Evolutionary conservation across 2,113 vertebrate genomes (phyloP), one percentile per base, ranked within the genome.

Genomic region (Eidolon helvum): DNA sequence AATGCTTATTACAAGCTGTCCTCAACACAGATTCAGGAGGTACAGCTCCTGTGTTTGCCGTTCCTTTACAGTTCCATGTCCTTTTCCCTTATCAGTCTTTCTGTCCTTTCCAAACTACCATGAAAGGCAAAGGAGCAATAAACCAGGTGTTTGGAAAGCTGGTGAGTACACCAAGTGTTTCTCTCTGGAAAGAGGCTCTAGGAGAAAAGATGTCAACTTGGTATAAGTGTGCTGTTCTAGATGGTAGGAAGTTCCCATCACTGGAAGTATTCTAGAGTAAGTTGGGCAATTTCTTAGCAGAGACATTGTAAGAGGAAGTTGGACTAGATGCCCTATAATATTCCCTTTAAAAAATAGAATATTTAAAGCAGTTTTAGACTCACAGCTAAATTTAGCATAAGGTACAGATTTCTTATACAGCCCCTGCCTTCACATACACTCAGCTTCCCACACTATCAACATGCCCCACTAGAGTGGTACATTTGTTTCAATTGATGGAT

Each of bases 311-410:
- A 74, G 48, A 87, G 4, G 16, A 24, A 80, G 57, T 15, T 68
- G 35, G 53, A 88, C 43, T 22, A 68, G 10, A 91, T 72, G 69
- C 16, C 14, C n/a, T 77, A 15, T 50, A 50, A 50, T 26, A 79
- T 15, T 22, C 53, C 53, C 26, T 38, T 38, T 5, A 50, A 50
- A 72, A 71, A 71, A 66, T 22, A 66, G 21, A n/a, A 10, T 18
- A 85, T 48, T 33, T 19, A 80, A 16, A 82, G n/a, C 15, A 77
- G 38, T 66, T 95, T 89, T 75, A 92, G 40, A 26, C 63, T 92
- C 78, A 38, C 26, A 65, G 45, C n/a, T 77, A 89, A 80, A 74
- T 15, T 79, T 40, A 40, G 1, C 48, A 40, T 53, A 57, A 90
- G 65, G 16, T 28, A 10, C 3, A 30, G 61, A 84, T 59, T 71